Evolutionary conservation across 2,797 vertebrate species (phyloP).

Genomic region (Vireo griseus): DNA sequence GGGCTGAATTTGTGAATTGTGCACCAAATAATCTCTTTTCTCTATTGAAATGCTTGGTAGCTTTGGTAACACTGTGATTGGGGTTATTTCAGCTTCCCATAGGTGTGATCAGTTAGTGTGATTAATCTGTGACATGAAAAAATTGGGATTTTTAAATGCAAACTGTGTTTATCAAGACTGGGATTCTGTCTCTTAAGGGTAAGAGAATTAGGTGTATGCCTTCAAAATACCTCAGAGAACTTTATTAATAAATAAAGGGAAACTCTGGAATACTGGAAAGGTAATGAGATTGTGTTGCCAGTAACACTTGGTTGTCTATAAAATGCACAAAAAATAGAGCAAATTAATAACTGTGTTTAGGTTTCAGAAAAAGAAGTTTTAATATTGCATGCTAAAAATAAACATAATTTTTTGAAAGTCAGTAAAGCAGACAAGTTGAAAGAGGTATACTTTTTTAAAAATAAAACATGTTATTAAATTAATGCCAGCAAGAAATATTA

Average conservation of each 20-base stretch:
- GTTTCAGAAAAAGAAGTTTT: background rate
- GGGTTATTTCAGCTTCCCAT: background rate
- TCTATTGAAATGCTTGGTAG: background rate
- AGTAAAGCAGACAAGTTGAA: background rate
- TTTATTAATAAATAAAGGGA: background rate
- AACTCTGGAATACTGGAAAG: background rate
- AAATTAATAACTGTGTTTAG: background rate
- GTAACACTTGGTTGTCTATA: background rate
- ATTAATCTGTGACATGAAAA: background rate
- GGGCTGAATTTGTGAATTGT: background rate
- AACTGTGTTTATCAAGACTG: background rate
- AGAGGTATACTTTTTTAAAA: background rate
- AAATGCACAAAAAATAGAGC: background rate
- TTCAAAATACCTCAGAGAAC: background rate
- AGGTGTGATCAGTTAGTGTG: background rate
- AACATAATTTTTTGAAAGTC: background rate
- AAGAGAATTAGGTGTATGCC: background rate
- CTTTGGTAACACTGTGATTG: background rate
- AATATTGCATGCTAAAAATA: background rate
- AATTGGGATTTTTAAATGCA: background rate
- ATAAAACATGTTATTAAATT: background rate
- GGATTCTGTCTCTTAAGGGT: background rate
- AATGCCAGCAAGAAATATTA: background rate
- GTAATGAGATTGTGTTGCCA: background rate
- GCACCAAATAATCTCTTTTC: background rate